Percentiles rank a stretch among this genome's conserved stretches.
Conservation (phyloP, 2,113 vertebrate genomes). For the Chaetops frenatus region DNA sequence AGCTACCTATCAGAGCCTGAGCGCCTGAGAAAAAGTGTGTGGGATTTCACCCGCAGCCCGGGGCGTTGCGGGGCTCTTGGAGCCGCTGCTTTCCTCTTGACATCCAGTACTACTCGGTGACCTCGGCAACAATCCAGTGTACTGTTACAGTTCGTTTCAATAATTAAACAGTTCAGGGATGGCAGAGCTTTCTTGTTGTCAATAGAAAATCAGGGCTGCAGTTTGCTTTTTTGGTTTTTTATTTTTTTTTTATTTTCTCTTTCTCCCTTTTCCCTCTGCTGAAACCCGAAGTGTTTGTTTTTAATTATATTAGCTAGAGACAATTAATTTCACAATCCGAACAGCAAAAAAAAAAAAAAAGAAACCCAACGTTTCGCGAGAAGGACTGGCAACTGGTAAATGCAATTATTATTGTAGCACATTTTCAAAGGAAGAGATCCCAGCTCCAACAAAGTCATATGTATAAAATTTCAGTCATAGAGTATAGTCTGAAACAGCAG, state of each 20-base stretch:
- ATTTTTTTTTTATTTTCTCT: background rate
- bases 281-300: constrained; percentile 69
- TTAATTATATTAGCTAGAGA: constrained; percentile 75
- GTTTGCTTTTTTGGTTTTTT: background rate
- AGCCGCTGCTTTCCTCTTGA: constrained; percentile 68
- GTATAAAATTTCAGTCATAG: constrained; percentile 74
- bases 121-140: constrained; percentile 76
- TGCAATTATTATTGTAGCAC: constrained; percentile 68
- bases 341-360: background rate
- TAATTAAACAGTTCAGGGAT: constrained; percentile 81
- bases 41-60: constrained; percentile 77
- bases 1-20: constrained; percentile 73
- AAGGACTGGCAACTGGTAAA: constrained; percentile 71
- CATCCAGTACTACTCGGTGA: constrained; percentile 73
- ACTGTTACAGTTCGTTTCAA: constrained; percentile 86
- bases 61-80: constrained; percentile 74
- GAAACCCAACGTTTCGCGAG: background rate
- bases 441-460: constrained; percentile 77
- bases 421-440: constrained; percentile 65
- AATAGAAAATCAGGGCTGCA: constrained; percentile 68
- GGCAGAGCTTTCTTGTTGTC: constrained; percentile 74
- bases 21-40: constrained; percentile 78
- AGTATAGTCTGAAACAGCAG: constrained; percentile 63
- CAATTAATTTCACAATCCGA: constrained; percentile 74
- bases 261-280: background rate